A percentile compares a stretch with the other conserved stretches of the same genome.
Conservation (phyloP, 2,113 vertebrate species). For the Galbula dea region DNA sequence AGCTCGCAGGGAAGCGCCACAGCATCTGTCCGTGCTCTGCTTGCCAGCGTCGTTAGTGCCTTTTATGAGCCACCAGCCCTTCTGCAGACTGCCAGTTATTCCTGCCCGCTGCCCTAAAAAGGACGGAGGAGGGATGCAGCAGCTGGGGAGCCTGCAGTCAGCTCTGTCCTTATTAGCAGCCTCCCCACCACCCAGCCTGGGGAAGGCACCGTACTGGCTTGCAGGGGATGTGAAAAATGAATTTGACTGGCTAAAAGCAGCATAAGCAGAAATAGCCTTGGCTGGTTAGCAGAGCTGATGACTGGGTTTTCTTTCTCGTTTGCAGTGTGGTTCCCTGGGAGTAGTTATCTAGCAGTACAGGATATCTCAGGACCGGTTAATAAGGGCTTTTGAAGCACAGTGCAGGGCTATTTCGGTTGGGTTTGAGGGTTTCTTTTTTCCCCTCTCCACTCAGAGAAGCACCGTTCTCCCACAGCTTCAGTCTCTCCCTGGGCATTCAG, state of each 20-base stretch:
- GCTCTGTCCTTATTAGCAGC: conserved; percentile 14
- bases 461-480: rapidly evolving
- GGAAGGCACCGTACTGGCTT: not conserved
- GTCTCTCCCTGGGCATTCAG: not conserved
- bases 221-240: conserved; percentile 37
- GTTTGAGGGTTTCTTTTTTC: not conserved
- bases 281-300: not conserved
- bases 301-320: not conserved
- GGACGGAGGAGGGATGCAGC: conserved; percentile 20
- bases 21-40: not conserved
- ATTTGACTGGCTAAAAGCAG: conserved; percentile 42
- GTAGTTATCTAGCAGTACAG: not conserved
- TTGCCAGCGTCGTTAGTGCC: not conserved
- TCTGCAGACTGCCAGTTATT: not conserved
- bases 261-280: not conserved
- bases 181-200: not conserved
- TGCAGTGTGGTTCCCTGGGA: not conserved
- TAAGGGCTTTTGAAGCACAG: not conserved
- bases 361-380: not conserved
- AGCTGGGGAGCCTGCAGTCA: conserved; percentile 43
- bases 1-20: not conserved
- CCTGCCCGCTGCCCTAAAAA: not conserved
- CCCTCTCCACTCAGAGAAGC: not conserved
- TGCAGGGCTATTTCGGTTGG: not conserved
- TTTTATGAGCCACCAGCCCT: conserved; percentile 48